Base-by-base conservation (phyloP, 2,797 vertebrate genomes). In the Ibycter americanus region DNA sequence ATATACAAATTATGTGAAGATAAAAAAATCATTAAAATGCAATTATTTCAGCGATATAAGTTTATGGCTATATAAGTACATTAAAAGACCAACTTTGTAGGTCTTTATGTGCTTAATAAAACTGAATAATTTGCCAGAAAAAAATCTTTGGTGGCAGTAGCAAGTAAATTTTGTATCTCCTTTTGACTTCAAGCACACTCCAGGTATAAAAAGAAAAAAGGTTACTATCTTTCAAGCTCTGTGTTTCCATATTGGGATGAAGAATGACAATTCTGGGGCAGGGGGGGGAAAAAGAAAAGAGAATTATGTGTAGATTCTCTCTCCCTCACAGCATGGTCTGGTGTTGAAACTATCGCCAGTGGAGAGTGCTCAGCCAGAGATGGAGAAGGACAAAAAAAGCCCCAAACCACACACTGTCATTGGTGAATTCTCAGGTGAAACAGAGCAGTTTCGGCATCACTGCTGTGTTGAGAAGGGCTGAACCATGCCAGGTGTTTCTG, bases 61-160 rank as follows among this genome's bases (percentile, higher is more conserved):
- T 97, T 98, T 97, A 96, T 97, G 96, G 89, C 93, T 90, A 36
- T 91, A 55, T 90, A 97, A 98, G 94, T 97, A 87, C 90, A 94
- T 94, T 97, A 97, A 96, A 97, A 97, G 94, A 61, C 87, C 32
- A 62, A 80, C 90, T 97, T 94, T 95, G 91, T 87, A 89, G 47
- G 82, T 95, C 90, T 98, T 98, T 97, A 97, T 97, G 95, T 94
- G 93, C 96, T 97, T 95, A 95, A 96, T 97, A 98, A 98, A 97
- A 92, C 90, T 87, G 95, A 97, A 93, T 94, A 97, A 98, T 96
- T 97, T 95, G 77, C 89, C 44, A 11, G 68, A 78, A 89, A 92
- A 92, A 77, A 74, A 16, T 66, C 70, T 71, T 92, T 22, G 26
- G 47, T 91, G 81, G 54, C 82, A 55, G 59, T 29, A 81, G 73